Conservation (phyloP, 2,113 vertebrate genomes). For the Poeciliopsis turrubarensis region DNA sequence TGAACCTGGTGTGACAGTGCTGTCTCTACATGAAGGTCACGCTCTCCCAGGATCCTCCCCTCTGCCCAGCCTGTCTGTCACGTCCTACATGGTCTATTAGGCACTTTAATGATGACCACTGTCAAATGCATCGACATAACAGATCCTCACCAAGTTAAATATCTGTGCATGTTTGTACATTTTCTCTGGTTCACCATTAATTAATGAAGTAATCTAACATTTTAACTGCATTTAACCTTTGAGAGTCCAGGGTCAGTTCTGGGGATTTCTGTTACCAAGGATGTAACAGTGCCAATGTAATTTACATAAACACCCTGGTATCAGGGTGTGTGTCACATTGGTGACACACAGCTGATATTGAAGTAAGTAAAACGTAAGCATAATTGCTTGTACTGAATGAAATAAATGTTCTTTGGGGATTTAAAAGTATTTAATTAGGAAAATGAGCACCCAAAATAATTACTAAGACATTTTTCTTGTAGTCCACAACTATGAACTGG, state of each 20-base stretch:
- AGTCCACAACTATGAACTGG: too few relatives aligned
- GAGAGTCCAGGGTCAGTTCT: too few relatives aligned
- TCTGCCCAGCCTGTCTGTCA: conserved; percentile 60
- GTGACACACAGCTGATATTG: too few relatives aligned
- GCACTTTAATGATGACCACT: conserved; percentile 77
- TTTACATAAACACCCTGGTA: too few relatives aligned
- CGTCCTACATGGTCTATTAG: conserved; percentile 77
- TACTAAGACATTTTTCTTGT: too few relatives aligned
- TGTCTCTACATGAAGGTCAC: conserved; percentile 79
- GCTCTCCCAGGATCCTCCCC: conserved; percentile 57
- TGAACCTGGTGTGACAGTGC: conserved; percentile 67
- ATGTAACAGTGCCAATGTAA: too few relatives aligned
- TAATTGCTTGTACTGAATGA: conserved; percentile 40
- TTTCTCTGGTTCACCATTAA: conserved; percentile 8
- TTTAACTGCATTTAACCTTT: too few relatives aligned
- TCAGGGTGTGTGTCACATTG: too few relatives aligned
- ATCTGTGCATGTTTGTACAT: conserved; percentile 12
- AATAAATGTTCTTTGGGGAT: conserved; percentile 62
- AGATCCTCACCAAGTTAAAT: conserved; percentile 22
- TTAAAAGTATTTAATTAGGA: conserved; percentile 53
- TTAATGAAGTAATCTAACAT: too few relatives aligned
- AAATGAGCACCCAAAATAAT: too few relatives aligned
- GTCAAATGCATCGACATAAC: conserved; percentile 40
- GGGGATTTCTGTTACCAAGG: too few relatives aligned
- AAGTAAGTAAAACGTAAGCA: too few relatives aligned